phyloP scores from a whole-genome alignment of 2,113 vertebrate species.

The Cavia aperea region DNA sequence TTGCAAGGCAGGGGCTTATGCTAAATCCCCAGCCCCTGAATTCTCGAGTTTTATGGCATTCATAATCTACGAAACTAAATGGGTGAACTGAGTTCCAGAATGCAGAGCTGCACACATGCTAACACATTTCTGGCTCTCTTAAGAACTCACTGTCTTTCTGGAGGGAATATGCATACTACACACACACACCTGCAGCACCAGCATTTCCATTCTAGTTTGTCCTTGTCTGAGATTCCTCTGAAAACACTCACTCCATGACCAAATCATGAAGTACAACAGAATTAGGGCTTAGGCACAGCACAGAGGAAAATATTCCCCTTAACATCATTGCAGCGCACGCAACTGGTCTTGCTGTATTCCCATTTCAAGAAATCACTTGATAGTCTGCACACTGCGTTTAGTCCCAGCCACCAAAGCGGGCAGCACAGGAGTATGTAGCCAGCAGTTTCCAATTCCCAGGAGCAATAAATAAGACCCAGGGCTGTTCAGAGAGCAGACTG shows the following conservation, averaged over 20 bases:
- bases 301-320: background rate
- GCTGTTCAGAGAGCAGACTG: rapidly evolving
- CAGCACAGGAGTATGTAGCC: background rate
- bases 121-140: background rate
- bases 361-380: background rate
- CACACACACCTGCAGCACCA: too few species aligned
- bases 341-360: background rate
- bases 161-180: background rate
- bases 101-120: background rate
- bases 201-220: background rate
- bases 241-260: background rate
- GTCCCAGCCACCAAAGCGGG: background rate
- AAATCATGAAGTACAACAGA: background rate
- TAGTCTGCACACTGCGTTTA: background rate
- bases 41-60: background rate
- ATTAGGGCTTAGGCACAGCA: background rate
- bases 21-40: too few species aligned
- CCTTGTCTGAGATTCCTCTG: background rate
- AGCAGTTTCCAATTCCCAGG: background rate
- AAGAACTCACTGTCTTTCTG: background rate
- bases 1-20: too few species aligned
- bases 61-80: background rate
- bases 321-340: background rate
- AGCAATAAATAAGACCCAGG: background rate
- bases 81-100: background rate